Evolutionary conservation across 2,797 vertebrate species (phyloP).

Genomic region (Semotilus atromaculatus): DNA sequence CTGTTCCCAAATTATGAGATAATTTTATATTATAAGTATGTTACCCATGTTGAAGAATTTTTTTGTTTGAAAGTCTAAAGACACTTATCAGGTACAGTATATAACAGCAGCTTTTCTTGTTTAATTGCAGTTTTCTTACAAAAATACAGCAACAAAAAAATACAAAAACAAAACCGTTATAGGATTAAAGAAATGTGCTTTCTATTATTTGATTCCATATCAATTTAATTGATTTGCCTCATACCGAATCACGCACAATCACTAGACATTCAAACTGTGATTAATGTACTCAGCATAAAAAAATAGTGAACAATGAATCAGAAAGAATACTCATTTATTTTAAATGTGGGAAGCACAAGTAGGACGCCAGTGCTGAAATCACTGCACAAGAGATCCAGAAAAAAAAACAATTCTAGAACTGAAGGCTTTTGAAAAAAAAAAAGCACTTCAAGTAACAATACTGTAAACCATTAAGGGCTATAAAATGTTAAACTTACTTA

Average conservation of each 20-base stretch:
- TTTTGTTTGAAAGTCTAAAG: not conserved
- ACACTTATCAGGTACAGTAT: not conserved
- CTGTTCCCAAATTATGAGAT: not conserved
- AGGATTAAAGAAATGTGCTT: not conserved
- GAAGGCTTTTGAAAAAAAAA: not conserved
- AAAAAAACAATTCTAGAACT: not conserved
- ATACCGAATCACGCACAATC: not conserved
- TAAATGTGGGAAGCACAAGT: not conserved
- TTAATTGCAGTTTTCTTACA: not conserved
- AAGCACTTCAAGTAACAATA: slow-evolving; percentile 24
- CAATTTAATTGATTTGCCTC: not conserved
- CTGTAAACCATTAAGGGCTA: slow-evolving; percentile 3
- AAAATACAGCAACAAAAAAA: not conserved
- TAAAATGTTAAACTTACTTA: slow-evolving; percentile 16
- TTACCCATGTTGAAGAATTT: not conserved
- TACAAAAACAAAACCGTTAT: not conserved
- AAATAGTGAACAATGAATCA: slow-evolving; percentile 3
- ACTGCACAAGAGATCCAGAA: not conserved
- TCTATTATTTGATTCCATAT: slow-evolving; percentile 1
- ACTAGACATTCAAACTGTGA: slow-evolving; percentile 3
- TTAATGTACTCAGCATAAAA: not conserved
- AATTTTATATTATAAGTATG: not conserved
- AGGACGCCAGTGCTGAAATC: not conserved
- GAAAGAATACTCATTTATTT: not conserved
- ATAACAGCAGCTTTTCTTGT: not conserved